Evolutionary conservation across 1,140 invertebrate species (phyloP).

Genomic region (Octopus bimaculoides): DNA sequence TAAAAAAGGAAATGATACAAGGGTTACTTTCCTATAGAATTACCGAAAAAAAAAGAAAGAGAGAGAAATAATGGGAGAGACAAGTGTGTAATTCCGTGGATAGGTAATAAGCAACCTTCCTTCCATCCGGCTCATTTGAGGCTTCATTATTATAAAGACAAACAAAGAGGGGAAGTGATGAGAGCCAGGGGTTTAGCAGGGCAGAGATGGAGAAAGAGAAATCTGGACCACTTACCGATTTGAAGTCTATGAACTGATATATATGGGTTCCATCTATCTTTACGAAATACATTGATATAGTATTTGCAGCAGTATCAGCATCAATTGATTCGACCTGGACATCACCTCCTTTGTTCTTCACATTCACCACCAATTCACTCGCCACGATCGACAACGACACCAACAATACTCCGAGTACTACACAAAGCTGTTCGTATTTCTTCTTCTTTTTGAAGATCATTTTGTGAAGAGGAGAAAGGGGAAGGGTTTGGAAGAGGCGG

Average conservation of each 20-base stretch:
- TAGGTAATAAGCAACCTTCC: no score
- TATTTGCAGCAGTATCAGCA: constrained; percentile 85
- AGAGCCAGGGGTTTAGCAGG: no score
- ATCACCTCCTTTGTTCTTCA: constrained; percentile 76
- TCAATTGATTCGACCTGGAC: constrained; percentile 87
- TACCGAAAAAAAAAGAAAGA: no score
- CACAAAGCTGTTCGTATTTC: not conserved
- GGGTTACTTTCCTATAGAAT: no score
- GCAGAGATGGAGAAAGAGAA: no score
- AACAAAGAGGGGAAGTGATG: no score
- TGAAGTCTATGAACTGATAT: constrained; percentile 90
- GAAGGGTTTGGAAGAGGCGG: no score
- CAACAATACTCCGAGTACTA: not conserved
- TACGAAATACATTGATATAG: constrained; percentile 83
- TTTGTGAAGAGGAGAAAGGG: not conserved
- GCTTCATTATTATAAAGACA: no score
- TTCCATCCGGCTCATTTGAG: no score
- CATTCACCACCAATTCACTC: constrained; percentile 49
- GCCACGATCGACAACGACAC: not conserved
- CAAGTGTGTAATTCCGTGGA: no score
- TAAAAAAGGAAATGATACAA: no score
- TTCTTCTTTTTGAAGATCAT: constrained; percentile 1
- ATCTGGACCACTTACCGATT: constrained; percentile 71
- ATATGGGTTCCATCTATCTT: constrained; percentile 86
- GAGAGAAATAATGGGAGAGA: no score